Base-by-base conservation (phyloP, 2,797 vertebrate genomes). In the Otus scops region DNA sequence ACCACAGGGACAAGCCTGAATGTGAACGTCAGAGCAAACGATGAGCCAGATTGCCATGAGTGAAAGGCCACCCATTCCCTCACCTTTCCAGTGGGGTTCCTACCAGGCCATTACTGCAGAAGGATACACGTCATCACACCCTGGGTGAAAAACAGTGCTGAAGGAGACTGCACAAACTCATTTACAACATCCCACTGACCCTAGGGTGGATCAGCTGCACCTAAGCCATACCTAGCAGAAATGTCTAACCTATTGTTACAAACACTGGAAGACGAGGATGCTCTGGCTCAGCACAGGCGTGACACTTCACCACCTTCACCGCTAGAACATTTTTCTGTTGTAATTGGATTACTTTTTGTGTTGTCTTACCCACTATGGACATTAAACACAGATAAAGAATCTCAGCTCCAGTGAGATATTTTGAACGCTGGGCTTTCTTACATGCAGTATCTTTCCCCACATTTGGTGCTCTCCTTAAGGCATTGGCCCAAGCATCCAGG, bases 1-100 rank as follows among this genome's bases (percentile, higher is more conserved):
- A 34, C 6, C 64, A 24, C 11, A 57, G 56, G 43, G n/a, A 71
- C 14, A 67, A 54, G 11, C 43, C 84, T 80, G 85, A 65, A 54
- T 1, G 0, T 11, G 51, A 20, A 32, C 30, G 36, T 60, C 7
- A 16, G 74, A 63, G 47, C 32, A 61, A 65, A 54, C 0, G 1
- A n/a, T 4, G 30, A 80, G 22, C 47, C 50, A 59, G 50, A 67
- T 2, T 41, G 60, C 13, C 1, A 0, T 12, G 59, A 67, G 54
- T 27, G 71, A 74, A 56, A 80, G 36, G 73, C 34, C 22, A 51
- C 30, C 39, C 27, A 5, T 47, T 26, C 22, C 48, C 57, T 48
- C 21, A 27, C 23, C 14, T 57, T 68, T 61, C 68, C 56, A 56
- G 26, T 5, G 39, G n/a, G 43, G 28, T 7, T 70, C 23, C 71